Conservation (phyloP, 2,888 invertebrate genomes). For the Tanypteryx hageni region DNA sequence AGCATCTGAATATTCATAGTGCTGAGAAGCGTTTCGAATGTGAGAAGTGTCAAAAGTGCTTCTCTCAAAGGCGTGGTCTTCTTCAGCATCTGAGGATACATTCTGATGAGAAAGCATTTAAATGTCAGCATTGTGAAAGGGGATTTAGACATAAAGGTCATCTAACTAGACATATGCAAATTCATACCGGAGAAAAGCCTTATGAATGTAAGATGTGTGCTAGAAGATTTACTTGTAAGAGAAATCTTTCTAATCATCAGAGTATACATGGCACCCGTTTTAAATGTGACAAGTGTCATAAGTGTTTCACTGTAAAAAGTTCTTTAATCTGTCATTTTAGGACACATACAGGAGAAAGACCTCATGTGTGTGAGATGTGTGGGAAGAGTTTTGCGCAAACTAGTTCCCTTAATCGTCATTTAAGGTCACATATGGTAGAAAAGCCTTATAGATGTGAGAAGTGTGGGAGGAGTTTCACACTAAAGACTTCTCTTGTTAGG, state of each 20-base stretch:
- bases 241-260: not conserved
- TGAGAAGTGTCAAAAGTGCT: not conserved
- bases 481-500: too few relatives aligned
- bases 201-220: constrained; percentile 23
- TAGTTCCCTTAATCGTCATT: too few relatives aligned
- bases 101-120: not conserved
- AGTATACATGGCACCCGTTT: constrained; percentile 5
- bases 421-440: too few relatives aligned
- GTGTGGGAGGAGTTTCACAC: too few relatives aligned
- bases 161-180: not conserved
- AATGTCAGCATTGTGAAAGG: constrained; percentile 31
- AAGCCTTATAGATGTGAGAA: too few relatives aligned
- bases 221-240: constrained; percentile 4
- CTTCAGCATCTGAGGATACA: not conserved
- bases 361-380: too few relatives aligned
- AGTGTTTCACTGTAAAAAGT: constrained; percentile 28
- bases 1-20: too few relatives aligned
- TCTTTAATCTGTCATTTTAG: not conserved
- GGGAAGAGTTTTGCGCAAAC: too few relatives aligned
- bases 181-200: constrained; percentile 18
- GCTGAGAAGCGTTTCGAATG: not conserved
- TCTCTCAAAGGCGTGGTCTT: not conserved
- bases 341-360: not conserved
- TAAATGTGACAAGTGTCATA: not conserved
- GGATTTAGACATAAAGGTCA: constrained; percentile 10